Evolutionary conservation across 2,797 vertebrate species (phyloP).

Genomic region (Thaleichthys pacificus): DNA sequence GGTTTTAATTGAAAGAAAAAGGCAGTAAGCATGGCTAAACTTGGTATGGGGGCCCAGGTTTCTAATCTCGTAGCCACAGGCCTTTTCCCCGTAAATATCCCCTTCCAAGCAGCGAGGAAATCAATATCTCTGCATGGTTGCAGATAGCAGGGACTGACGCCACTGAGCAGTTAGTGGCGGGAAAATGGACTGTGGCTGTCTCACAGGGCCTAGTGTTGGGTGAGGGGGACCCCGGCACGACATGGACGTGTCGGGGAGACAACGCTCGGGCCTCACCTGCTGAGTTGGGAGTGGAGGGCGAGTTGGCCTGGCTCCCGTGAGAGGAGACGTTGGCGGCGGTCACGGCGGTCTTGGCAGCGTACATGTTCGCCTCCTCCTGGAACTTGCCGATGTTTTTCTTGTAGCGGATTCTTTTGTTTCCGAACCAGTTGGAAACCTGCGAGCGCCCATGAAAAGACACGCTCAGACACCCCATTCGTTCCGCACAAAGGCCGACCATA

Average conservation of each 20-base stretch:
- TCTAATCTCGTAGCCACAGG: constrained; percentile 29
- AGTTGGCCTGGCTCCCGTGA: constrained; percentile 99
- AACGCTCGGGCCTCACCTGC: constrained; percentile 83
- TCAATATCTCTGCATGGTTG: constrained; percentile 4
- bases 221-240: background rate
- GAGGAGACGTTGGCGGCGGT: constrained; percentile 95
- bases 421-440: constrained; percentile 99
- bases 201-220: background rate
- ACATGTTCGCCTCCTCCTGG: constrained; percentile 99
- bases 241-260: background rate
- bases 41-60: constrained; percentile 64
- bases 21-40: constrained; percentile 51
- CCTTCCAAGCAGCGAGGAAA: constrained; percentile 15
- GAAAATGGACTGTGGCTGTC: background rate
- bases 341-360: constrained; percentile 98
- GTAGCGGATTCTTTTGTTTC: constrained; percentile 99
- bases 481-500: constrained; percentile 28
- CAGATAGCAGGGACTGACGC: background rate
- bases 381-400: constrained; percentile 99
- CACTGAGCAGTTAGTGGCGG: background rate
- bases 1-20: constrained; percentile 33
- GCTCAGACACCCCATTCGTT: constrained; percentile 30
- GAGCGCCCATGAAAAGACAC: constrained; percentile 33
- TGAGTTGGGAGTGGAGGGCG: constrained; percentile 99
- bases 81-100: background rate